Conservation (phyloP, 2,797 vertebrate species). For the Tadarida brasiliensis region DNA sequence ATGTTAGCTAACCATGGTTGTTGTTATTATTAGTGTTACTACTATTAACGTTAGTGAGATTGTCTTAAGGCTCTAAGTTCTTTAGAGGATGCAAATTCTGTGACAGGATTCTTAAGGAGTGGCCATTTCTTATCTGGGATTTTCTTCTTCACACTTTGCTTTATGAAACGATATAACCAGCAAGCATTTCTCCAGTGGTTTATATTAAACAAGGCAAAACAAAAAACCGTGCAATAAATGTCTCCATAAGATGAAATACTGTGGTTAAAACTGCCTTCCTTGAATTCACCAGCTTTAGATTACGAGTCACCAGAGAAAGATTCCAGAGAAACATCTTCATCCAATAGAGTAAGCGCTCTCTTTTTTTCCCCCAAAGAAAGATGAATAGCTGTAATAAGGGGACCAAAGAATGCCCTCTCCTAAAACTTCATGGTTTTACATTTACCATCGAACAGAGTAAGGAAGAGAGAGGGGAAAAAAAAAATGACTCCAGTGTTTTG, state of each 20-base stretch:
- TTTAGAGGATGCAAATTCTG: neutral
- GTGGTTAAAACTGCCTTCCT: slow-evolving; percentile 72
- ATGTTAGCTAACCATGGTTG: neutral
- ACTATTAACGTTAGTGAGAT: neutral
- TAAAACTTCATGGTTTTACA: slow-evolving; percentile 61
- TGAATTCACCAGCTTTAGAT: slow-evolving; percentile 75
- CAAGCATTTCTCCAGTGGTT: slow-evolving; percentile 73
- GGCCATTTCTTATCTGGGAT: slow-evolving; percentile 48
- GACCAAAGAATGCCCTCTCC: slow-evolving; percentile 1
- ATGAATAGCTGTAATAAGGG: slow-evolving; percentile 71
- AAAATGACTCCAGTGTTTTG: neutral
- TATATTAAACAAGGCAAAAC: slow-evolving; percentile 80
- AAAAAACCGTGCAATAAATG: slow-evolving; percentile 77
- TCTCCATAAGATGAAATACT: slow-evolving; percentile 78
- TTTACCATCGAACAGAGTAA: slow-evolving; percentile 27
- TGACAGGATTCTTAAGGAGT: slow-evolving; percentile 31
- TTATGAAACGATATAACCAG: slow-evolving; percentile 73
- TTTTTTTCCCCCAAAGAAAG: slow-evolving; percentile 39
- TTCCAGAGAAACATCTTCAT: slow-evolving; percentile 63
- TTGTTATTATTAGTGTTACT: neutral
- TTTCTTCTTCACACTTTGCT: slow-evolving; percentile 66
- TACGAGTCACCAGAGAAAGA: slow-evolving; percentile 74
- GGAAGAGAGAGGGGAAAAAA: neutral
- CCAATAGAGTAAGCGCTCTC: neutral
- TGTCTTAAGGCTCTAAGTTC: neutral